phyloP scores from a whole-genome alignment of 2,113 vertebrate species.

The Sarotherodon lohbergeri region DNA sequence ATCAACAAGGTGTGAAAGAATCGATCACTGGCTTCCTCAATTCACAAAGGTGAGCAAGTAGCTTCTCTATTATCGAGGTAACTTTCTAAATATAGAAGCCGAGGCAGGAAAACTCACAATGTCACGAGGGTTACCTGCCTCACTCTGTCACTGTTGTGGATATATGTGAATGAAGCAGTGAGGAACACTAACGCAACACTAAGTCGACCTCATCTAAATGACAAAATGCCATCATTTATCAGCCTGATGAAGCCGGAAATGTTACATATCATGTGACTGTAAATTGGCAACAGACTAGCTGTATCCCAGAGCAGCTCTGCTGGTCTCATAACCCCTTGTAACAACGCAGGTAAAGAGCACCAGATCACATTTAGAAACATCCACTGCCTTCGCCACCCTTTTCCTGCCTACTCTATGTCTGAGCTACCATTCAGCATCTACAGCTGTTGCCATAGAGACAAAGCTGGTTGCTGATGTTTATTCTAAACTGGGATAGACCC shows the following conservation, averaged over 20 bases:
- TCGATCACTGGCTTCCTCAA: background rate
- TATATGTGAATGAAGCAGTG: background rate
- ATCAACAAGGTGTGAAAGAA: background rate
- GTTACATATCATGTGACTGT: background rate
- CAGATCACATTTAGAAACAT: background rate
- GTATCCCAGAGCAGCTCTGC: background rate
- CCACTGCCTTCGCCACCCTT: background rate
- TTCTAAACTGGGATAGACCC: slow-evolving; percentile 64
- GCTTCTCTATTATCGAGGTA: background rate
- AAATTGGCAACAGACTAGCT: background rate
- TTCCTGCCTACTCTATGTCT: background rate
- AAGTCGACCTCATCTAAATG: background rate
- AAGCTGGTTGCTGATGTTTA: slow-evolving; percentile 63
- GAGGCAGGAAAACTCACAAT: background rate
- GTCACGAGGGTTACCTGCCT: background rate
- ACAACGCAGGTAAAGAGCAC: background rate
- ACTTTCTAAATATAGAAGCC: background rate
- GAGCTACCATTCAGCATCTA: slow-evolving; percentile 13
- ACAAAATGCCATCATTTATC: background rate
- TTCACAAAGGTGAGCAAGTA: background rate
- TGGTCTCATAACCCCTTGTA: background rate
- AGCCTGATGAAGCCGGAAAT: fast-evolving
- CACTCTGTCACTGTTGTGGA: background rate
- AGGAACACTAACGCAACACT: background rate
- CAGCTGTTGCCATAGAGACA: slow-evolving; percentile 71